Base-by-base conservation (phyloP, 2,888 invertebrate genomes). In the Trilocha varians region DNA sequence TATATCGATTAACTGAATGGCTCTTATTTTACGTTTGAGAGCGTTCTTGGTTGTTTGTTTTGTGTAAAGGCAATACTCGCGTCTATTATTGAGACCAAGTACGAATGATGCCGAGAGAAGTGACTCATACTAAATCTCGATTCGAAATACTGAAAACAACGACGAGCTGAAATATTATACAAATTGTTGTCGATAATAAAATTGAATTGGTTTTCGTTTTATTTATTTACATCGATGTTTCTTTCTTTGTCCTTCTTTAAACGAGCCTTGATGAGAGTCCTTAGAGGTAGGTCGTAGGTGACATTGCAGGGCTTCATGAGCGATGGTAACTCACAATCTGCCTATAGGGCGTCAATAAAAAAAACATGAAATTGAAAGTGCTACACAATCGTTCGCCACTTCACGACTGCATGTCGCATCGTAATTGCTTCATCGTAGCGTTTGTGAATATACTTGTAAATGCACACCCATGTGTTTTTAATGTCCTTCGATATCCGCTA, bases 1-100 rank as follows among this genome's bases (percentile, higher is more conserved):
- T 71, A 61, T 70, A 77, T 65, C 62, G 67, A 70, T 78, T 77
- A 73, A 73, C 55, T 70, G 57, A 75, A 79, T 73, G 65, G 57
- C 47, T 57, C 54, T 67, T 70, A 71, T 65, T 70, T 65, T 68
- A 57, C 47, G 55, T 66, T 71, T 71, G 57, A 65, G 55, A 70
- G 68, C 64, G 8, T 68, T 67, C 47, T 49, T 61, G 55, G 69
- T 62, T 72, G 66, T 70, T 71, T 70, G 67, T 67, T 71, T 71
- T 63, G 66, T 52, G 57, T 45, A 57, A 48, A 55, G 56, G 53
- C 62, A 50, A 58, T 65, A 61, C 66, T 44, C 46, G 54, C 49
- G 47, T 57, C 48, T 50, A 50, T 48, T 54, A 52, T 49, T 41
- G 46, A 35, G 14, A 35, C 34, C 16, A 18, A 34, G 9, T 34